These are phyloP conservation scores for Erebia ligea DNA, from an alignment of 2,888 invertebrate species.

Conservation along the genomic window DNA sequence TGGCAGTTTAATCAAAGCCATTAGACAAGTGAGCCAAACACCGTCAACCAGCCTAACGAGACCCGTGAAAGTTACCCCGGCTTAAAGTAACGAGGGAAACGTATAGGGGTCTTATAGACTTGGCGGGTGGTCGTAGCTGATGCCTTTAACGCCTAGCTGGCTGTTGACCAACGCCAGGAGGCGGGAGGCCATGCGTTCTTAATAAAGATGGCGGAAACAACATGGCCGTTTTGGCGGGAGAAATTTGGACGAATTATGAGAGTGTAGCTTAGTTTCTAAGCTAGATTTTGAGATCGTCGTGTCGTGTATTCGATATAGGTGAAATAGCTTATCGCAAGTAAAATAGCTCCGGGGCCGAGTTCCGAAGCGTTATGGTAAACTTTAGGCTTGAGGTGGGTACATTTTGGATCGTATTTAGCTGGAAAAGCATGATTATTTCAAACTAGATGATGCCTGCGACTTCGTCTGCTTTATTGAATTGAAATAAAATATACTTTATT, in stretches of 20 bases:
- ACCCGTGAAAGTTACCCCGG: slow-evolving; percentile 57
- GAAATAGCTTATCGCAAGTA: slow-evolving; percentile 18
- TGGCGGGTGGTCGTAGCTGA: slow-evolving; percentile 74
- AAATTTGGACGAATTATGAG: slow-evolving; percentile 57
- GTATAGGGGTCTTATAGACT: slow-evolving; percentile 58
- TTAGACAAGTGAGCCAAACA: slow-evolving; percentile 82
- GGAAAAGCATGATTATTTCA: not conserved
- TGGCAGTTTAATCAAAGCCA: slow-evolving; percentile 83
- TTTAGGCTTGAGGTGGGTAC: not conserved
- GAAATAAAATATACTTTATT: too few species aligned
- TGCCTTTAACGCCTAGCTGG: slow-evolving; percentile 83
- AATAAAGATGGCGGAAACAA: slow-evolving; percentile 77
- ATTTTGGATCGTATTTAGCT: not conserved
- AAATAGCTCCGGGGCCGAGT: slow-evolving; percentile 19
- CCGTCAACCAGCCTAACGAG: slow-evolving; percentile 60
- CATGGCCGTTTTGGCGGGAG: slow-evolving; percentile 68
- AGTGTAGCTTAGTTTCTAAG: slow-evolving; percentile 45
- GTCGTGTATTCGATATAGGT: slow-evolving; percentile 27
- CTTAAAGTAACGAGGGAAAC: slow-evolving; percentile 46
- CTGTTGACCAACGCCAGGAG: slow-evolving; percentile 79
- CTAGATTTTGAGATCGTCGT: slow-evolving; percentile 42
- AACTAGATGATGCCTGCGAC: not conserved
- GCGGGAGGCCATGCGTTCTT: slow-evolving; percentile 79
- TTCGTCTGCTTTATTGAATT: too few species aligned
- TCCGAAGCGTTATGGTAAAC: slow-evolving; percentile 25